Conservation (phyloP, 2,113 vertebrate species). For the Campylomormyrus tamandua region DNA sequence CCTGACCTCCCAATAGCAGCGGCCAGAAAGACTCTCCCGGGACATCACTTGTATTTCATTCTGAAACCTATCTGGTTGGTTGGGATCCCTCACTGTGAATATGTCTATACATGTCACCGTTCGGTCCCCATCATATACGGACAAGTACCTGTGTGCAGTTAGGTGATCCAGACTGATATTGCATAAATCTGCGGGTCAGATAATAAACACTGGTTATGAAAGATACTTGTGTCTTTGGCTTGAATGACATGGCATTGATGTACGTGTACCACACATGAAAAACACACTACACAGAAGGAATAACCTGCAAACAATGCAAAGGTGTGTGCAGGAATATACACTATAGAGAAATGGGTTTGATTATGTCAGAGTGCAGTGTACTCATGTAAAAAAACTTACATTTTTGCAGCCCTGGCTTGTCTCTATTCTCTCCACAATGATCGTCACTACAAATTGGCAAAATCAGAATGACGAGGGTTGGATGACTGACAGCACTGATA, state of each 20-base stretch:
- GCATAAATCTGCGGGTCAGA: not conserved
- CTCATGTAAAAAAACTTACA: not conserved
- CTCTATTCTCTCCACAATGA: not conserved
- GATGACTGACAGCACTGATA: not conserved
- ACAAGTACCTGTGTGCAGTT: not conserved
- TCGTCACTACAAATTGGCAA: not conserved
- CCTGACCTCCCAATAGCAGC: too few relatives aligned
- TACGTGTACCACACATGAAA: not conserved
- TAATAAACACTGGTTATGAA: not conserved
- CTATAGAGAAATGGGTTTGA: not conserved
- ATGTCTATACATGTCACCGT: not conserved
- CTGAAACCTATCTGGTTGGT: too few relatives aligned
- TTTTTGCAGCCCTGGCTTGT: not conserved
- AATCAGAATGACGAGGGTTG: not conserved
- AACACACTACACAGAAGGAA: not conserved
- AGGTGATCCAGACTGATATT: not conserved
- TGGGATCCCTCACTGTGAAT: too few relatives aligned
- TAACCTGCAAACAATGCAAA: not conserved
- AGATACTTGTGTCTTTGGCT: not conserved
- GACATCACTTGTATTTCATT: too few relatives aligned
- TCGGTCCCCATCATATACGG: not conserved
- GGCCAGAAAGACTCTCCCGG: too few relatives aligned
- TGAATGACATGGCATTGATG: not conserved
- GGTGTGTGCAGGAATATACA: not conserved
- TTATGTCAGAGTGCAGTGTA: not conserved